These are phyloP conservation scores for Acanthacorydalis orientalis DNA, from an alignment of 2,888 invertebrate genomes.

Conservation along the genomic window DNA sequence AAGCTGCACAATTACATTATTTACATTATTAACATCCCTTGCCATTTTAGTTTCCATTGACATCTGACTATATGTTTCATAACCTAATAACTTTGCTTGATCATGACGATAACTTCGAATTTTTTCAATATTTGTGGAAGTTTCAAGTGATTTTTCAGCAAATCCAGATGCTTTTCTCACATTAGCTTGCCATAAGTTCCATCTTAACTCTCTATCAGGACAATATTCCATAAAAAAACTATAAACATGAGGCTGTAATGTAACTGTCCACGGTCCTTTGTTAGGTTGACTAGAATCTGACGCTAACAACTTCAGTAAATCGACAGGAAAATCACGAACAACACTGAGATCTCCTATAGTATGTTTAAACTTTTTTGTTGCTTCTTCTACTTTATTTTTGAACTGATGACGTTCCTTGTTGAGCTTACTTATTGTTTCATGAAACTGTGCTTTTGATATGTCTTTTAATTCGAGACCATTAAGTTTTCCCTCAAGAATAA, in stretches of 20 bases:
- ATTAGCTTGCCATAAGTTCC: slow-evolving; percentile 73
- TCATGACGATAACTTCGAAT: slow-evolving; percentile 50
- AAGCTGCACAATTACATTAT: slow-evolving; percentile 47
- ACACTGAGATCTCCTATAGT: slow-evolving; percentile 45
- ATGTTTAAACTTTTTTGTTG: slow-evolving; percentile 48
- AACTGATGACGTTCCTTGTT: slow-evolving; percentile 41
- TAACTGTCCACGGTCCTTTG: slow-evolving; percentile 72
- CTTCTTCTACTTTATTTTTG: slow-evolving; percentile 45
- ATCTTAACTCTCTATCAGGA: slow-evolving; percentile 56
- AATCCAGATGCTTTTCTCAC: slow-evolving; percentile 50
- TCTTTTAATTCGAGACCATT: slow-evolving; percentile 59
- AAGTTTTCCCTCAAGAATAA: slow-evolving; percentile 61
- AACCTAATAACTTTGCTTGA: slow-evolving; percentile 65
- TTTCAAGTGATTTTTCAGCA: slow-evolving; percentile 44
- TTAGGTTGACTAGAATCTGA: slow-evolving; percentile 36
- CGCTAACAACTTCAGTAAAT: slow-evolving; percentile 47
- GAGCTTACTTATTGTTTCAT: slow-evolving; percentile 33
- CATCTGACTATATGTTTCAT: slow-evolving; percentile 62
- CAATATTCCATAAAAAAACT: slow-evolving; percentile 71
- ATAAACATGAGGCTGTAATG: slow-evolving; percentile 55
- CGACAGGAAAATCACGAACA: slow-evolving; percentile 57
- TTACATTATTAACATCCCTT: slow-evolving; percentile 56
- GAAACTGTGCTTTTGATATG: slow-evolving; percentile 33
- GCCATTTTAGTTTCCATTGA: slow-evolving; percentile 93
- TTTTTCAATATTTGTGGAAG: slow-evolving; percentile 59